Conservation (phyloP, 2,797 vertebrate species). For the Apogon talboti region DNA sequence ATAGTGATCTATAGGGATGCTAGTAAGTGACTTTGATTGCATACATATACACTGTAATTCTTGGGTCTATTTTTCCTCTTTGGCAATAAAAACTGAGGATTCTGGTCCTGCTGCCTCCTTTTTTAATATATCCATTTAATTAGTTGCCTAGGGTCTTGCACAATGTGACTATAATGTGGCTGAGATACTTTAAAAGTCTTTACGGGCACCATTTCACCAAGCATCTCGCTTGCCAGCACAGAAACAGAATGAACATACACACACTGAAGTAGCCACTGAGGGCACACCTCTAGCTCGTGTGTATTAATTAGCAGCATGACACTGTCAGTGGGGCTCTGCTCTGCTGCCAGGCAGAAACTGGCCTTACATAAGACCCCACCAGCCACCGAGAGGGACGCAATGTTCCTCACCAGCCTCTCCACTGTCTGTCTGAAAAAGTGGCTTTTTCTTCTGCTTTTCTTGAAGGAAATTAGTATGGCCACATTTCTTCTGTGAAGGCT, state of each 20-base stretch:
- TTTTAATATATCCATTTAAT: slow-evolving; percentile 8
- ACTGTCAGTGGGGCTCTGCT: slow-evolving; percentile 57
- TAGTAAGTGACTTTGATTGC: too few relatives aligned
- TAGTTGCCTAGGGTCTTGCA: neutral
- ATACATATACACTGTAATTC: too few relatives aligned
- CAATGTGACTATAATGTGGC: slow-evolving; percentile 1
- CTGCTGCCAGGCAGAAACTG: slow-evolving; percentile 67
- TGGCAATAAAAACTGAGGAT: neutral
- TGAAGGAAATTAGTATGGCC: slow-evolving; percentile 13
- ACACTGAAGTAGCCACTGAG: slow-evolving; percentile 9
- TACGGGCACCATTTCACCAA: neutral
- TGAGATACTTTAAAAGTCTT: slow-evolving; percentile 26
- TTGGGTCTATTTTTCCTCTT: too few relatives aligned
- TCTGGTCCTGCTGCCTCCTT: neutral
- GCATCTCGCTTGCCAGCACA: neutral
- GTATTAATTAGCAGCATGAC: slow-evolving; percentile 65
- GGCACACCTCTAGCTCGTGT: slow-evolving; percentile 55
- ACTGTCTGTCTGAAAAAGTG: slow-evolving; percentile 13
- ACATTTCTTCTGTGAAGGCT: slow-evolving; percentile 32
- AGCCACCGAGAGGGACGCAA: slow-evolving; percentile 68
- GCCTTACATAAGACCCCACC: slow-evolving; percentile 70
- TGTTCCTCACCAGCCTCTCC: slow-evolving; percentile 56
- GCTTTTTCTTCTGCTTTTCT: slow-evolving; percentile 7
- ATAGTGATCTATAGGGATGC: too few relatives aligned
- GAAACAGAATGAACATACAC: slow-evolving; percentile 14